Evolutionary conservation across 2,113 vertebrate genomes (phyloP).

Genomic region (Furnarius figulus): DNA sequence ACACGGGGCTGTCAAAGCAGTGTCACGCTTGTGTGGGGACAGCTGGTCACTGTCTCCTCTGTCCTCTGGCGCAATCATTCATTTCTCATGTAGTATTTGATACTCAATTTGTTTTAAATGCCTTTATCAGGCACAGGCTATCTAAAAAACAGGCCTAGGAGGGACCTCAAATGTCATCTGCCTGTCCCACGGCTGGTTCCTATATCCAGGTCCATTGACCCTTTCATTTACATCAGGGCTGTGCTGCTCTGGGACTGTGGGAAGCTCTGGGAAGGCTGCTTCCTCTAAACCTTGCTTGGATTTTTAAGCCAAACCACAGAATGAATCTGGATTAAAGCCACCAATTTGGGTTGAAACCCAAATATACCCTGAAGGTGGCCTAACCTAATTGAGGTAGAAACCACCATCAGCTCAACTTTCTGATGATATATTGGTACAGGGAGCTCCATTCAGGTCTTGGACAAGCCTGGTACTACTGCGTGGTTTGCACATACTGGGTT

Average conservation of each 20-base stretch:
- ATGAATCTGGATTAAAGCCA: background rate
- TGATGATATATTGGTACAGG: rapidly evolving
- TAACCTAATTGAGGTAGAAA: conserved; percentile 5
- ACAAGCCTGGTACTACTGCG: background rate
- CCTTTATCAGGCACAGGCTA: background rate
- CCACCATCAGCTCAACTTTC: background rate
- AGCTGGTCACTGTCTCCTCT: background rate
- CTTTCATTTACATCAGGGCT: background rate
- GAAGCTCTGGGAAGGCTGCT: background rate
- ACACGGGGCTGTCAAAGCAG: background rate
- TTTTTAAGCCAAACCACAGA: background rate
- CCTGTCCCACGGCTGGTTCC: background rate
- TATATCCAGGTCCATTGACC: background rate
- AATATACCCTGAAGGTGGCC: background rate
- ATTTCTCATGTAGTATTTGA: background rate
- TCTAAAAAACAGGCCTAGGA: background rate
- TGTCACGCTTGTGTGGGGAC: rapidly evolving
- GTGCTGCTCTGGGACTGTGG: background rate
- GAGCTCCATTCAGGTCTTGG: background rate
- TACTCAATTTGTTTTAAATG: background rate
- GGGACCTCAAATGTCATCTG: background rate
- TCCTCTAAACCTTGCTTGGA: background rate
- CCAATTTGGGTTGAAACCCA: background rate
- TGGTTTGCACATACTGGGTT: background rate
- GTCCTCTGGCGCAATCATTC: background rate